Percentiles rank a stretch among this genome's conserved stretches.
phyloP scores from a whole-genome alignment of 2,797 vertebrate genomes.

The Geotrypetes seraphini region DNA sequence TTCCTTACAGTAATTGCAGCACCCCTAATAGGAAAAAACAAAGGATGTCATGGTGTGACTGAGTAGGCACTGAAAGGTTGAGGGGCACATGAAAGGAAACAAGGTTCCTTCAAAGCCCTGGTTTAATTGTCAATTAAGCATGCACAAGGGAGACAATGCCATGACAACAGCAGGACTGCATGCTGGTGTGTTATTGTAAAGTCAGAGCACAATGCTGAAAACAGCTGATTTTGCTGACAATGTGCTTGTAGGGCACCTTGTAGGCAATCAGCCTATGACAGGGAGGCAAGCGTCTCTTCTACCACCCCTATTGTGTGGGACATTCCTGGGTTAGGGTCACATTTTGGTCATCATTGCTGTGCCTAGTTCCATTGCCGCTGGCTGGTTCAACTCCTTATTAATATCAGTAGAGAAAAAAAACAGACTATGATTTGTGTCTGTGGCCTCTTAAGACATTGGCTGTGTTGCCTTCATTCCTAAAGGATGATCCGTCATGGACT shows the following conservation, averaged over 20 bases:
- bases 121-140: slow-evolving; percentile 98
- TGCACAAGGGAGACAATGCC: slow-evolving; percentile 84
- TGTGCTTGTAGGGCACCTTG: slow-evolving; percentile 81
- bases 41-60: slow-evolving; percentile 66
- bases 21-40: slow-evolving; percentile 83
- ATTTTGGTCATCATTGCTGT: slow-evolving; percentile 58
- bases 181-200: slow-evolving; percentile 78
- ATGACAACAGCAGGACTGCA: slow-evolving; percentile 80
- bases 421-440: too few relatives aligned
- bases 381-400: too few relatives aligned
- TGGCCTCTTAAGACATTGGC: too few relatives aligned
- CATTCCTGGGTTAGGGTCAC: slow-evolving; percentile 75
- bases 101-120: slow-evolving; percentile 63
- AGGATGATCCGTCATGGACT: too few relatives aligned
- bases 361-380: background rate
- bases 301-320: slow-evolving; percentile 45
- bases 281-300: slow-evolving; percentile 46
- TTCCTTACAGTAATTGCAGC: slow-evolving; percentile 75
- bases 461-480: too few relatives aligned
- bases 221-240: slow-evolving; percentile 93
- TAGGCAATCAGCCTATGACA: slow-evolving; percentile 72
- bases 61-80: slow-evolving; percentile 67
- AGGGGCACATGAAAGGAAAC: slow-evolving; percentile 78
- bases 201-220: slow-evolving; percentile 72
- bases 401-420: too few relatives aligned